Evolutionary conservation across 23 tunicate species (phyloP).

Genomic region (Aplidium turbinatum): DNA sequence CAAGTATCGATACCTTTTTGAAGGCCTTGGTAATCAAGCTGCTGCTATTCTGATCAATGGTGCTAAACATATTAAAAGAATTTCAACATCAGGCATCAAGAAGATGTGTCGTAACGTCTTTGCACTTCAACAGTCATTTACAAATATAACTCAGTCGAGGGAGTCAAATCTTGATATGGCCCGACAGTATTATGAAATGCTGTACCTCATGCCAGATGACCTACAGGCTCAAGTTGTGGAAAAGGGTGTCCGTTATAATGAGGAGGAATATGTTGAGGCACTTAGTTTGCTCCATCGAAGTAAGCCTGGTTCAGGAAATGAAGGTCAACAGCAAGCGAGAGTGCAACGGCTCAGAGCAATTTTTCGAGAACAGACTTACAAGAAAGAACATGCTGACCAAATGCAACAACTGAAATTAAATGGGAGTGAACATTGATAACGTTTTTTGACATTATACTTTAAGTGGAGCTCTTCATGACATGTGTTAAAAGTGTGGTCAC

Average conservation of each 20-base stretch:
- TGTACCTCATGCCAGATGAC: slow-evolving; percentile 88
- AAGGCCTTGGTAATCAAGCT: slow-evolving; percentile 86
- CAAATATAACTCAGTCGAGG: slow-evolving; percentile 87
- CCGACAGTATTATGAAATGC: slow-evolving; percentile 88
- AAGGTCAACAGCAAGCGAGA: slow-evolving; percentile 53
- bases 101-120: slow-evolving; percentile 96
- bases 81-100: slow-evolving; percentile 86
- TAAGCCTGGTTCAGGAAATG: slow-evolving; percentile 89
- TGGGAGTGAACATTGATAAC: no score
- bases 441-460: no score
- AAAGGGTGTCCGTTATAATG: slow-evolving; percentile 84
- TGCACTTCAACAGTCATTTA: slow-evolving; percentile 78
- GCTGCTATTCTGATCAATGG: slow-evolving; percentile 85
- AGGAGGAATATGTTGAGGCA: slow-evolving; percentile 78
- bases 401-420: slow-evolving; percentile 31
- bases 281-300: slow-evolving; percentile 81
- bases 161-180: slow-evolving; percentile 91
- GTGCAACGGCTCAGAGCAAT: slow-evolving; percentile 67
- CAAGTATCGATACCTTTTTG: slow-evolving; percentile 80
- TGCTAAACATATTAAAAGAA: slow-evolving; percentile 69
- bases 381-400: slow-evolving; percentile 65
- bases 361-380: slow-evolving; percentile 70
- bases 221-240: slow-evolving; percentile 89
- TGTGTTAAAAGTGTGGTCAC: no score
- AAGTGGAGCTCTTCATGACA: no score